Conservation (phyloP, 92 coral and sea anemone species). For the Virgularia gustaviana region DNA sequence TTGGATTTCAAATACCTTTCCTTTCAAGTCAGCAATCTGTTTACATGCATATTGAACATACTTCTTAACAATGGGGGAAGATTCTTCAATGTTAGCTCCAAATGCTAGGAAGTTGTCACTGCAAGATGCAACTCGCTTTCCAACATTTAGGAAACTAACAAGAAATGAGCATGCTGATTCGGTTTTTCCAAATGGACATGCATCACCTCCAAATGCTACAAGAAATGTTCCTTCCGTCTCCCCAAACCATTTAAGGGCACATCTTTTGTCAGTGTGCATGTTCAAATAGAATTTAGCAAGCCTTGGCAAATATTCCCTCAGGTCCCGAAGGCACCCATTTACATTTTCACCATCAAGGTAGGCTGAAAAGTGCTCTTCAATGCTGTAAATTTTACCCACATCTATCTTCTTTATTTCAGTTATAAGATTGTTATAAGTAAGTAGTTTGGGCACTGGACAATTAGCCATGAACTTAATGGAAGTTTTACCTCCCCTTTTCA, state of each 20-base stretch:
- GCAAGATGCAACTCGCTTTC: constrained; percentile 67
- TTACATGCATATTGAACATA: constrained; percentile 55
- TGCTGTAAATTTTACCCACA: constrained; percentile 7
- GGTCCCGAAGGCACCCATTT: constrained; percentile 49
- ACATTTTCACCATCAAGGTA: constrained; percentile 27
- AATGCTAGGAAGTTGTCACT: constrained; percentile 59
- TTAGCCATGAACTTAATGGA: constrained; percentile 7
- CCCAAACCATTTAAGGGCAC: constrained; percentile 67
- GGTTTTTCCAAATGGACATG: constrained; percentile 69
- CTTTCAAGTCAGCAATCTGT: constrained; percentile 56
- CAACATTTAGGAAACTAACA: constrained; percentile 59
- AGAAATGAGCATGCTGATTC: constrained; percentile 68
- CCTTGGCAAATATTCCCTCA: constrained; percentile 57
- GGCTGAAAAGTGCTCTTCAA: constrained; percentile 4
- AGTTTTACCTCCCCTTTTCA: constrained; percentile 46
- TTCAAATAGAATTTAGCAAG: constrained; percentile 55
- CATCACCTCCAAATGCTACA: constrained; percentile 71
- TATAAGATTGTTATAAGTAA: constrained; percentile 10
- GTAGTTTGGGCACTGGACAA: constrained; percentile 13
- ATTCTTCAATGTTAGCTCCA: constrained; percentile 69
- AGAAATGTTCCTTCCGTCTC: constrained; percentile 60
- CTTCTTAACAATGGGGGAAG: constrained; percentile 48
- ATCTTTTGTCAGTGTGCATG: constrained; percentile 26
- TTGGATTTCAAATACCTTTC: constrained; percentile 54
- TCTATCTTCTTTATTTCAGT: constrained; percentile 7